Evolutionary conservation across 2,888 invertebrate genomes (phyloP).

Genomic region (Darwinula stevensoni): DNA sequence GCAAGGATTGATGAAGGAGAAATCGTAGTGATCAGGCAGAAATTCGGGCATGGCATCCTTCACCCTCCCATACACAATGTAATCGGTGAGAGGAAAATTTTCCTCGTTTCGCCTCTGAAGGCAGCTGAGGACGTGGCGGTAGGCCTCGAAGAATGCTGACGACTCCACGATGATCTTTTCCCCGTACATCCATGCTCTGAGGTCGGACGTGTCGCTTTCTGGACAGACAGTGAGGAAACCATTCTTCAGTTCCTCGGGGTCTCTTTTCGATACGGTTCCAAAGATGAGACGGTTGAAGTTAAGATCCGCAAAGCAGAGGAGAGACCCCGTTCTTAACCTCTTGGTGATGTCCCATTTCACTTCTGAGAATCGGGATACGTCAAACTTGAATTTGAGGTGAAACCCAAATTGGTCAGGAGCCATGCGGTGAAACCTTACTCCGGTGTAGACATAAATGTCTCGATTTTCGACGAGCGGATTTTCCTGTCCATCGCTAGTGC

Average conservation of each 20-base stretch:
- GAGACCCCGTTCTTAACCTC: constrained; percentile 34
- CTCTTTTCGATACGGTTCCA: constrained; percentile 31
- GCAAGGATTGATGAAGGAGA: constrained; percentile 12
- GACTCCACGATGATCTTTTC: constrained; percentile 34
- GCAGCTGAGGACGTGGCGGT: constrained; percentile 37
- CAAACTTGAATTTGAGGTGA: no score
- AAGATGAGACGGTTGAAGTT: constrained; percentile 34
- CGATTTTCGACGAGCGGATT: no score
- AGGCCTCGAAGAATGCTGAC: constrained; percentile 50
- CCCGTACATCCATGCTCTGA: not conserved
- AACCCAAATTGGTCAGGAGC: no score
- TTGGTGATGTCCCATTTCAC: constrained; percentile 22
- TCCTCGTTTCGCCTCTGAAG: constrained; percentile 25
- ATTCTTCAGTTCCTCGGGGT: constrained; percentile 20
- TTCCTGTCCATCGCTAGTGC: no score
- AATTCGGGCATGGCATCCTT: constrained; percentile 15
- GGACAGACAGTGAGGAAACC: constrained; percentile 23
- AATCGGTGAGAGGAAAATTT: constrained; percentile 32
- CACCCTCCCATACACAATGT: constrained; percentile 25
- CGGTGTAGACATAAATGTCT: no score
- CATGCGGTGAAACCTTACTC: no score
- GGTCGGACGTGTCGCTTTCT: constrained; percentile 8
- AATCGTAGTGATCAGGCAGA: no score
- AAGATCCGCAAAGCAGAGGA: constrained; percentile 36
- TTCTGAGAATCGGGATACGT: no score